Base-by-base conservation (phyloP, 2,113 vertebrate genomes). In the Bujurquina vittata region DNA sequence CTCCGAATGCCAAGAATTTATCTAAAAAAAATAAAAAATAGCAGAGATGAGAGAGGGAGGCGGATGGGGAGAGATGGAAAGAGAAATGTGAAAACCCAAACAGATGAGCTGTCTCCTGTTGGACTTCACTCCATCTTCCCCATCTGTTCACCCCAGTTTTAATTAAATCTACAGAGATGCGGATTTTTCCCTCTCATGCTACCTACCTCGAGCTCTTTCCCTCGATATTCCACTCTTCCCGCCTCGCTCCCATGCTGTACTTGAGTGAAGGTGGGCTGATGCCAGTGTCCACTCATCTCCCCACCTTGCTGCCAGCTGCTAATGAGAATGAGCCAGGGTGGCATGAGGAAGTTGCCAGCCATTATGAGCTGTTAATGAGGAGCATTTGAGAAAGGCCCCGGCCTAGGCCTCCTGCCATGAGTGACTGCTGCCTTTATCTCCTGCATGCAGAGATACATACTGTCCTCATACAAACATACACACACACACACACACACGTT, bases 131-230 rank as follows among this genome's bases (percentile, higher is more conserved):
- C 96, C 95, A 91, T 97, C 97, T 97, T 96, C 94, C 96, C 97
- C 97, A 98, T 99, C 98, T 99, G 98, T 97, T 99, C 96, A 82
- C 95, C 95, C 94, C 87, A 87, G 95, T 97, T 98, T 99, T 99
- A 99, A 99, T 99, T 98, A 98, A 99, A 99, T 97, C 98, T 97
- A 97, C 96, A 93, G 97, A 98, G 98, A 98, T 97, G 91, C 88
- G 78, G 82, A 86, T 91, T 92, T 89, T 94, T 96, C 95, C 92
- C 89, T 87, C 88, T 92, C 33, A 12, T 85, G 86, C 88, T 96
- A 93, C 91, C 87, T 87, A 91, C 87, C 83, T 87, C 62, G n/a
- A 56, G 59, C 63, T 89, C 65, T 90, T 83, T 95, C 95, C 93
- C 96, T 95, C 29, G 75, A 74, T 52, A 15, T 95, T 95, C 95